Evolutionary conservation across 1,140 invertebrate genomes (phyloP).

Genomic region (Philopotamus ludificatus): DNA sequence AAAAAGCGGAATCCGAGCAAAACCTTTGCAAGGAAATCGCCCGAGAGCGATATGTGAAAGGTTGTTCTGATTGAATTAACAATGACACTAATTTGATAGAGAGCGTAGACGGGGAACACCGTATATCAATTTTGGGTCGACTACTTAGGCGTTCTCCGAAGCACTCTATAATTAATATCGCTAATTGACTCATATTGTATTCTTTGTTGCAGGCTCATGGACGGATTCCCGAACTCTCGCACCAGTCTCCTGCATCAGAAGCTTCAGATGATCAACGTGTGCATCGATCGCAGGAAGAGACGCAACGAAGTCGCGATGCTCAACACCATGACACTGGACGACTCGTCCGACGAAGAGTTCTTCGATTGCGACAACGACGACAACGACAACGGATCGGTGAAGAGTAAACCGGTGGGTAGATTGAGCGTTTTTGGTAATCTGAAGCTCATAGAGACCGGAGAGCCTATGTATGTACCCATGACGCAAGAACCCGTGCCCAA

Average conservation of each 20-base stretch:
- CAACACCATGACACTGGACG: conserved; percentile 41
- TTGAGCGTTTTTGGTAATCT: conserved; percentile 67
- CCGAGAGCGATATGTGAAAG: background rate
- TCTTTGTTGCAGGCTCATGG: conserved; percentile 63
- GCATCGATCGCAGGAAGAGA: conserved; percentile 77
- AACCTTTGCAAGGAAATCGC: background rate
- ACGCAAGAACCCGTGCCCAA: conserved; percentile 94
- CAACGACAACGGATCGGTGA: conserved; percentile 49
- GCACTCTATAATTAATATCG: background rate
- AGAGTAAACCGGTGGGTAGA: conserved; percentile 65
- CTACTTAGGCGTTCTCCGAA: background rate
- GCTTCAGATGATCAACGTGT: conserved; percentile 94
- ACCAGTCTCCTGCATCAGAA: conserved; percentile 95
- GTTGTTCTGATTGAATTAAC: background rate
- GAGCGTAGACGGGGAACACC: background rate
- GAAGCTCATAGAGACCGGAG: conserved; percentile 66
- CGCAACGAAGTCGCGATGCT: conserved; percentile 49
- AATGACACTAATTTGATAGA: background rate
- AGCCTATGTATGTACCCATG: conserved; percentile 81
- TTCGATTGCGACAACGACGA: conserved; percentile 75
- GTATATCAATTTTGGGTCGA: background rate
- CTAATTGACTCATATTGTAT: conserved; percentile 38
- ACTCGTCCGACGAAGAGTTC: conserved; percentile 74
- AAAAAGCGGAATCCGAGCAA: background rate
- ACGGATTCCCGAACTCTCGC: conserved; percentile 78